Evolutionary conservation across 2,888 invertebrate genomes (phyloP), one percentile per base, ranked within the genome.

Genomic region (Leptinotarsa juncta): DNA sequence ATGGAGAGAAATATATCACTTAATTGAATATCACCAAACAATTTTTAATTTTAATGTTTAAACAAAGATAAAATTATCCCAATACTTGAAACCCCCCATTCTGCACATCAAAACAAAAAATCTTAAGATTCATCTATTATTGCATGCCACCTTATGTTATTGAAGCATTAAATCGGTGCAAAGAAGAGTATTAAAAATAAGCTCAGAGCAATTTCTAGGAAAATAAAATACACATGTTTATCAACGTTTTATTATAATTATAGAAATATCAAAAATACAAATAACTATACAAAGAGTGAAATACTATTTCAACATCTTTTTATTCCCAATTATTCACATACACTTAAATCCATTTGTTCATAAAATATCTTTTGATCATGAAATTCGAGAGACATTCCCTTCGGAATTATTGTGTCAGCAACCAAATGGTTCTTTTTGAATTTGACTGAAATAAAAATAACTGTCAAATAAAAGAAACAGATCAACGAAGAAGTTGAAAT

Each of bases 191-290:
- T 14, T 51, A 16, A 14, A 42, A 65, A 32, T 42, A 75, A 73
- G 67, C 60, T 12, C 14, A 65, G 53, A 57, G 65, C 65, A 65
- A 50, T 51, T 62, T 67, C 50, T 42, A 50, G 14, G 65, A 71
- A 67, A 80, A 81, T 81, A 80, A 83, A 83, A 84, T 83, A 83
- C 84, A 84, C 82, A 82, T 85, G 84, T 84, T 86, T 88, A 81
- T 81, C 78, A 50, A 50, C 12, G 70, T 66, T 77, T 75, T 79
- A 77, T 78, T 78, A 20, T 66, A 70, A 69, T 65, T 49, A 50
- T 32, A 2, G n/a, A 42, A 60, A n/a, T 7, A 62, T 26, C 57
- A 57, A 15, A 62, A 16, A 10, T 62, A 62, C 42, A 62, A 62
- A 62, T 57, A 57, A 5, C 3, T 32, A 16, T 10, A 62, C 10